Evolutionary conservation across 2,797 vertebrate species (phyloP).

Genomic region (Anisognathus igniventris): DNA sequence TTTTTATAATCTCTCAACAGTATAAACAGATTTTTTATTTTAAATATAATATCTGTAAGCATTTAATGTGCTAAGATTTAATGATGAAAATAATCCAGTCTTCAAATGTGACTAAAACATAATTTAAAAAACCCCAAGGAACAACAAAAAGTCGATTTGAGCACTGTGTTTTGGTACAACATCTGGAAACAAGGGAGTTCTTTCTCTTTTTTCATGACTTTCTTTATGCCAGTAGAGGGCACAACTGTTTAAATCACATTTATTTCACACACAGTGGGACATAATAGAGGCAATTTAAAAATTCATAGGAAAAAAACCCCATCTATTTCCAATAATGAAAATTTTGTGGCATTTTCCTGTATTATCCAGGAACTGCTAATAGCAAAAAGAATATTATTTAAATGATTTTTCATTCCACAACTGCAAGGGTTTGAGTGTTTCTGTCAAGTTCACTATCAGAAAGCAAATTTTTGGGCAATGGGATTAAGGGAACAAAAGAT

Average conservation of each 20-base stretch:
- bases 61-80: background rate
- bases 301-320: background rate
- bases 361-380: background rate
- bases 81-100: background rate
- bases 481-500: background rate
- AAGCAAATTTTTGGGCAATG: background rate
- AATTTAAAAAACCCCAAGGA: background rate
- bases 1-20: background rate
- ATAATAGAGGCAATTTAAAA: constrained; percentile 16
- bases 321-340: background rate
- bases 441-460: background rate
- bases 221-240: constrained; percentile 73
- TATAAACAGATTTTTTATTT: background rate
- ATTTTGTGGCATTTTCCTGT: background rate
- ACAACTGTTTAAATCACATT: constrained; percentile 69
- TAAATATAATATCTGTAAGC: background rate
- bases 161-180: background rate
- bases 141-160: background rate
- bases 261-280: background rate
- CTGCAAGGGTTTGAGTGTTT: background rate
- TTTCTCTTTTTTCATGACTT: background rate
- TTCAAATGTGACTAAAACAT: background rate
- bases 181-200: background rate
- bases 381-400: background rate
- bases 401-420: background rate